Conservation (phyloP, 2,113 vertebrate genomes). For the Indri indri region DNA sequence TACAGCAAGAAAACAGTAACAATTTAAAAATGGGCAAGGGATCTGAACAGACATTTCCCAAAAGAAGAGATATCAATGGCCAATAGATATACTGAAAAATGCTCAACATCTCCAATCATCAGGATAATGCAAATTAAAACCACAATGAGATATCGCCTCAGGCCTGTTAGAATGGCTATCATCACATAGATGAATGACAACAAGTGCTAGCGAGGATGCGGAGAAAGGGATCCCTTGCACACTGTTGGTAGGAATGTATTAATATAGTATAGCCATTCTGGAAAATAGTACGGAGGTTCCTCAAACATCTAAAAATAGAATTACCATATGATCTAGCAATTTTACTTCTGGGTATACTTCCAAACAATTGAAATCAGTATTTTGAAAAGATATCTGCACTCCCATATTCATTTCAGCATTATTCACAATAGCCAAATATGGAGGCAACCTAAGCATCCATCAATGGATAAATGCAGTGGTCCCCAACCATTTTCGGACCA, state of each 20-base stretch:
- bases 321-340: not conserved
- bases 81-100: not conserved
- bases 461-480: not conserved
- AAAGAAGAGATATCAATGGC: not conserved
- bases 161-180: not conserved
- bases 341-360: not conserved
- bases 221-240: not conserved
- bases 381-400: not conserved
- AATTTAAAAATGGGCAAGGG: not conserved
- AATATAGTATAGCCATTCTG: not conserved
- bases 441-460: not conserved
- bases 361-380: not conserved
- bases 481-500: too few species aligned
- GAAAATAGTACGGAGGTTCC: not conserved
- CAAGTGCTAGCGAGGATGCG: not conserved
- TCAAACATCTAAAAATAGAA: not conserved
- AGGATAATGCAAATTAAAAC: not conserved
- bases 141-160: not conserved
- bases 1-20: not conserved
- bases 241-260: not conserved
- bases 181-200: not conserved
- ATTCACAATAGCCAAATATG: not conserved
- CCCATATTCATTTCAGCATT: not conserved
- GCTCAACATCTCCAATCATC: not conserved
- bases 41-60: not conserved